Evolutionary conservation across 2,797 vertebrate species (phyloP), one percentile per base, ranked within the genome.

Genomic region (Uromys caudimaculatus): DNA sequence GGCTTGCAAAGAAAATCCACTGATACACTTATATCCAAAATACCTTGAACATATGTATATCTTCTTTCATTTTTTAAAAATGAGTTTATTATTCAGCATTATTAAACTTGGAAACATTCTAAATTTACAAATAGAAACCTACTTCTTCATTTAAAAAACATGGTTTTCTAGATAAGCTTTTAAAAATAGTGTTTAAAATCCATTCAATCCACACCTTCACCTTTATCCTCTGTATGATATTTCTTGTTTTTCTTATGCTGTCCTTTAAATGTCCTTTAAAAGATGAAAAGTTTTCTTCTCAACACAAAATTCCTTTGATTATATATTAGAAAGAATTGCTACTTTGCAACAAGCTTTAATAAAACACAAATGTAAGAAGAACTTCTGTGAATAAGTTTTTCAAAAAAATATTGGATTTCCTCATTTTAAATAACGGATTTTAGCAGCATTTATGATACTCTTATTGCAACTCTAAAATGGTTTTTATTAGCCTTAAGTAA

Each of bases 271-370:
- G 91, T 95, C 94, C 95, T 97, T 97, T 94, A 90, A 50, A 96
- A 95, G 86, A 97, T 95, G 47, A 97, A 64, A 96, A 54, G n/a
- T 94, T 97, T 97, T 95, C 91, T 87, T 92, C 73, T 58, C 12
- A 35, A 77, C 83, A 91, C 35, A 90, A 94, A 96, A 96, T 96
- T 96, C 91, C 95, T 87, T 97, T 97, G 83, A 96, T 96, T 97
- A 78, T 89, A 62, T 93, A 88, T 94, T 95, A 95, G 79, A 97
- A 97, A 97, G 89, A 91, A 89, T 50, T 91, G 75, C 82, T 73
- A 89, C 44, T 92, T 95, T 93, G 75, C 52, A 93, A 83, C 21
- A 95, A 95, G 75, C 54, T 96, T 94, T 94, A 92, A 58, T 58
- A 82, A 97, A 96, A 56, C 93, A 83, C n/a, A 94, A 95, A 86